Conservation (phyloP, 2,888 invertebrate genomes). For the Galerucella nymphaeae region DNA sequence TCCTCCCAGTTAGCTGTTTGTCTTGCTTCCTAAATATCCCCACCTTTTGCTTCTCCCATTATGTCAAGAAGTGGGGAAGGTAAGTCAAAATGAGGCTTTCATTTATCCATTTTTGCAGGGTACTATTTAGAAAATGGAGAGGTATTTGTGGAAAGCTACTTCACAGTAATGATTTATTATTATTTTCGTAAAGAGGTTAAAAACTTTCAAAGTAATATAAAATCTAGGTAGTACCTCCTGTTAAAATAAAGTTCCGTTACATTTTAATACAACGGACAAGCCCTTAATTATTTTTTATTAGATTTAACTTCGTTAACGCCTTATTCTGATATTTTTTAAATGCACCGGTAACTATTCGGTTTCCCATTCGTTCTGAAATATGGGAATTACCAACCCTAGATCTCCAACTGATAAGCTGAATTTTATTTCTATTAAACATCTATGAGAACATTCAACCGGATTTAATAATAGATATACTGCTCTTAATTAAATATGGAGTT, state of each 20-base stretch:
- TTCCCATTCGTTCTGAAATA: conserved; percentile 23
- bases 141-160: no score
- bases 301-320: conserved; percentile 20
- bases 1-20: no score
- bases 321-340: conserved; percentile 17
- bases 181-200: not conserved
- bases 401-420: conserved; percentile 12
- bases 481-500: conserved; percentile 4
- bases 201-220: conserved; percentile 1
- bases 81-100: no score
- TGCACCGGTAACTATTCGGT: conserved; percentile 12
- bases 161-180: not conserved
- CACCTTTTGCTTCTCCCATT: no score
- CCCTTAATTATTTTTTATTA: conserved; percentile 26
- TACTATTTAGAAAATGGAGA: no score
- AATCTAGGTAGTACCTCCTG: not conserved
- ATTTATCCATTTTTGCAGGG: no score
- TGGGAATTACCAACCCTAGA: conserved; percentile 19
- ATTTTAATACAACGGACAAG: conserved; percentile 10
- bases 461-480: conserved; percentile 2
- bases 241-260: conserved; percentile 10
- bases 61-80: no score
- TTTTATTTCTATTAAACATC: conserved; percentile 7
- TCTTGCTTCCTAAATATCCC: no score
- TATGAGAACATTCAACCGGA: conserved; percentile 13